Base-by-base conservation (phyloP, 2,797 vertebrate genomes). In the Protosalanx chinensis region DNA sequence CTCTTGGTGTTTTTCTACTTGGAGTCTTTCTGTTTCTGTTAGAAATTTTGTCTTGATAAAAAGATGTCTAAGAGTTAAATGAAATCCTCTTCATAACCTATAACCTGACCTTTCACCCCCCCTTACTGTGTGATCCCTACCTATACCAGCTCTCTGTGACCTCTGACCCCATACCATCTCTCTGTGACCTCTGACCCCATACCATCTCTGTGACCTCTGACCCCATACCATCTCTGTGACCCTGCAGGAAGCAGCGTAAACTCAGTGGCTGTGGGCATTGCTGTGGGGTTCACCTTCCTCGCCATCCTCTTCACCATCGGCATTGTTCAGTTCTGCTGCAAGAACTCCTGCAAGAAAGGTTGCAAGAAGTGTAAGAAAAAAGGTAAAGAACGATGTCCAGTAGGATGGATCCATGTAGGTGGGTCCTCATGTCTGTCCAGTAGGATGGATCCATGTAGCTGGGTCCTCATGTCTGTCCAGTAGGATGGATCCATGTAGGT, bases 301-400 rank as follows among this genome's bases (percentile, higher is more conserved):
- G 76, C 67, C 0, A 72, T 91, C 64, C 86, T 93, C 61, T 82
- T 93, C 64, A 75, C 83, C 64, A 87, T 92, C 23, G 91, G 63
- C 62, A 81, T 92, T 6, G 13, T 90, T 23, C 88, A 91, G 23
- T 90, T 86, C 74, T 91, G 83, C 77, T 86, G 79, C 65, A 90
- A 37, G 30, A 57, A 58, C n/a, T 1, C 51, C 51, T 57, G 3
- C 8, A 68, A 88, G 82, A 91, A 86, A 3, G 3, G 12, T 46
- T 66, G 57, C 62, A 46, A 90, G 82, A 91, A 86, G 75, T 46
- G 41, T 46, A 46, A 46, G 41, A 46, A 46, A 46, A 46, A 46
- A 46, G 41, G 41, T 46, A 46, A 8, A 46, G 41, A 12, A 46
- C 41, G 10, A 46, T 46, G 12, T 46, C 41, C 41, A 46, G 41